phyloP scores from a whole-genome alignment of 2,113 vertebrate species.

The Australoheros scitulus region DNA sequence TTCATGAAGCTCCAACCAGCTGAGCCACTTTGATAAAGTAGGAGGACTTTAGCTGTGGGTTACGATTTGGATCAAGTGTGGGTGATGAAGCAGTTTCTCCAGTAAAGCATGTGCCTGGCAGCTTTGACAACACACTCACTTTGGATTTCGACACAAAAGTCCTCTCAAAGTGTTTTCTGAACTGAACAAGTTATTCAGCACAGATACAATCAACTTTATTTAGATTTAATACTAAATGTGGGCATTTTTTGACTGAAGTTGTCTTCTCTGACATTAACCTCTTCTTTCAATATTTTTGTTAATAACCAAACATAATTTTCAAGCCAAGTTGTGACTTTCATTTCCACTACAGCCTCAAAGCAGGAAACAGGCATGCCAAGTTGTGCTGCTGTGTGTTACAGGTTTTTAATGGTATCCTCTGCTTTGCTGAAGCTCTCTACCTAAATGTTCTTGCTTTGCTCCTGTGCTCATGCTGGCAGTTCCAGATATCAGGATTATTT shows the following conservation, averaged over 20 bases:
- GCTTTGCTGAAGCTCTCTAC: neutral
- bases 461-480: neutral
- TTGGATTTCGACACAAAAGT: conserved; percentile 9
- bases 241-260: neutral
- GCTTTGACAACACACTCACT: conserved; percentile 11
- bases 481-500: neutral
- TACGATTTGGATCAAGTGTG: conserved; percentile 55
- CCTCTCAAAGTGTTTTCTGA: conserved; percentile 18
- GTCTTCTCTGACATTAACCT: neutral
- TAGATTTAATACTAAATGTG: neutral
- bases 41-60: conserved; percentile 40
- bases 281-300: neutral
- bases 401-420: neutral
- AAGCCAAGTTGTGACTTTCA: neutral
- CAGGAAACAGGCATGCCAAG: neutral
- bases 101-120: conserved; percentile 10
- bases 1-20: conserved; percentile 16
- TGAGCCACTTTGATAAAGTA: conserved; percentile 47
- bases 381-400: neutral
- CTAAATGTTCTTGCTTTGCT: neutral
- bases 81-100: conserved; percentile 38
- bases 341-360: neutral
- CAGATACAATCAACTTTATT: neutral
- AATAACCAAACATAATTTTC: neutral
- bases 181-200: conserved; percentile 11